These are phyloP conservation scores for pig (Sus scrofa) DNA, from an alignment of 2,113 vertebrate genomes.

Conservation along the genomic window T2T-Sscrofa CM000830.6:99369001-99369500, in stretches of 20 bases:
- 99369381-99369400: slow-evolving; percentile 39
- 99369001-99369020: too few relatives aligned
- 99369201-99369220: slow-evolving; percentile 46
- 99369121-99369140: slow-evolving; percentile 28
- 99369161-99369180: slow-evolving; percentile 46
- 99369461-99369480: slow-evolving; percentile 41
- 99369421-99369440: slow-evolving; percentile 34
- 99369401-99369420: slow-evolving; percentile 14
- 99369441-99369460: slow-evolving; percentile 8
- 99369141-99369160: slow-evolving; percentile 56
- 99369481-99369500: slow-evolving; percentile 7
- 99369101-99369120: slow-evolving; percentile 10
- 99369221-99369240: slow-evolving; percentile 1
- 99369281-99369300: slow-evolving; percentile 48
- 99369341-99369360: not conserved
- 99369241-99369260: slow-evolving; percentile 5
- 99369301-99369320: slow-evolving; percentile 18
- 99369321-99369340: slow-evolving; percentile 31
- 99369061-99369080: slow-evolving; percentile 16
- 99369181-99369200: slow-evolving; percentile 50
- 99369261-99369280: slow-evolving; percentile 27
- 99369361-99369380: slow-evolving; percentile 41
- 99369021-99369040: too few relatives aligned
- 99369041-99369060: slow-evolving; percentile 10
- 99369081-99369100: slow-evolving; percentile 55